Evolutionary conservation across 2,797 vertebrate genomes (phyloP).

Genomic region (Enteromius viviparus): DNA sequence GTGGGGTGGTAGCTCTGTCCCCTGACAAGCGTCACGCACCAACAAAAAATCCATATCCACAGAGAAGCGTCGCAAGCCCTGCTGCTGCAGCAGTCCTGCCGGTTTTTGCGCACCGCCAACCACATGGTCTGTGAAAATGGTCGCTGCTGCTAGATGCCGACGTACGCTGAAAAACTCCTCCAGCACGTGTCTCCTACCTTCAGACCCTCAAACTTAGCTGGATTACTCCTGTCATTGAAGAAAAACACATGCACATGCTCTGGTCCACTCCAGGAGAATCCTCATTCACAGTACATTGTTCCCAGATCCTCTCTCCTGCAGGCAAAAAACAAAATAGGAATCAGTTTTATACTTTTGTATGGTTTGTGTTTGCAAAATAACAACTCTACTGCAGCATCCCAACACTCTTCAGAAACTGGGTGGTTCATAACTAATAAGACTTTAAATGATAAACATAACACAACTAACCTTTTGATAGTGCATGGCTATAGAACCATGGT

Average conservation of each 20-base stretch:
- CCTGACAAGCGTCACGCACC: slow-evolving; percentile 75
- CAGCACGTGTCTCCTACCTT: slow-evolving; percentile 61
- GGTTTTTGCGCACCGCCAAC: slow-evolving; percentile 74
- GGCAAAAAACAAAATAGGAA: slow-evolving; percentile 71
- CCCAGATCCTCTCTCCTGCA: slow-evolving; percentile 73
- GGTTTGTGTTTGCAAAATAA: slow-evolving; percentile 62
- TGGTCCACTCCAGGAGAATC: slow-evolving; percentile 62
- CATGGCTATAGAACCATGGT: not conserved
- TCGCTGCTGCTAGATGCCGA: slow-evolving; percentile 70
- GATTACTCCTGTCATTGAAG: slow-evolving; percentile 70
- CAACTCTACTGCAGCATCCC: not conserved
- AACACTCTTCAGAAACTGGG: not conserved
- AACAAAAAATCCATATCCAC: slow-evolving; percentile 89
- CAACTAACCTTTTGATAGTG: not conserved
- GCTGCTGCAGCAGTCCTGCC: slow-evolving; percentile 60
- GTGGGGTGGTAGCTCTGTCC: slow-evolving; percentile 92
- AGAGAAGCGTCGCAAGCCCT: slow-evolving; percentile 71
- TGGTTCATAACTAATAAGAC: not conserved
- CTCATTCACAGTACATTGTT: slow-evolving; percentile 67
- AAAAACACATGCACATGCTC: not conserved
- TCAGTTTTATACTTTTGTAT: slow-evolving; percentile 50
- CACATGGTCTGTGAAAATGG: slow-evolving; percentile 80
- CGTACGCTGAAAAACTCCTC: slow-evolving; percentile 66
- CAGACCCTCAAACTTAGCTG: slow-evolving; percentile 36
- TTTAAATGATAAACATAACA: not conserved